Evolutionary conservation across 2,113 vertebrate genomes (phyloP), one percentile per base, ranked within the genome.

Genomic region (Motacilla tschutschensis): DNA sequence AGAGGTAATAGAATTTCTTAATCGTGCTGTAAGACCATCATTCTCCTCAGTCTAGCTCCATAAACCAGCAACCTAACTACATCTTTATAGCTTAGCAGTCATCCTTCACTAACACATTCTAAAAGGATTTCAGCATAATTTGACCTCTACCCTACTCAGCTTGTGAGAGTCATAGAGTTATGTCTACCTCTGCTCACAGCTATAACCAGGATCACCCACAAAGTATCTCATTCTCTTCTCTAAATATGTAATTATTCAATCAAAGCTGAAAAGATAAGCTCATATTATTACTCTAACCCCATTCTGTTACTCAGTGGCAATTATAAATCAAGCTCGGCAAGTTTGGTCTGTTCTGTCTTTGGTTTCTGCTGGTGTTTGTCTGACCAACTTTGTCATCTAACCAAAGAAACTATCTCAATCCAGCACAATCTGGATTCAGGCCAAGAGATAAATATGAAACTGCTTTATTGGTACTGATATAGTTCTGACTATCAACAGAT

Each of bases 401-500:
- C 28, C 14, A 7, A 57, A 51, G 12, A 78, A 75, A 63, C 3
- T 10, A 65, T 6, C n/a, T 18, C 38, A n/a, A 87, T 41, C 20
- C 35, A 54, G 38, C 29, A 38, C 12, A 70, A 53, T 47, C 21
- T 19, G 14, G 24, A 72, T 35, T 65, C 50, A 38, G 24, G 29
- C 26, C 69, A 67, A 57, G 20, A 67, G 31, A 80, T 14, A 70
- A 80, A 70, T 20, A 59, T 5, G 10, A 88, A 19, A 67, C 31
- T 55, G 25, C 19, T 66, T 67, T 67, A 59, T 26, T 18, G 14
- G 26, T 38, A 76, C 29, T 24, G 51, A 76, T 38, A 60, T 0
- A 69, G 21, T 14, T 85, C 65, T 38, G 63, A 16, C 29, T 38
- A 41, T 41, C 19, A 36, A 50, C 0, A 72, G 25, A n/a, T 0